Conservation (phyloP, 2,113 vertebrate species). For the Chascanopsetta lugubris region DNA sequence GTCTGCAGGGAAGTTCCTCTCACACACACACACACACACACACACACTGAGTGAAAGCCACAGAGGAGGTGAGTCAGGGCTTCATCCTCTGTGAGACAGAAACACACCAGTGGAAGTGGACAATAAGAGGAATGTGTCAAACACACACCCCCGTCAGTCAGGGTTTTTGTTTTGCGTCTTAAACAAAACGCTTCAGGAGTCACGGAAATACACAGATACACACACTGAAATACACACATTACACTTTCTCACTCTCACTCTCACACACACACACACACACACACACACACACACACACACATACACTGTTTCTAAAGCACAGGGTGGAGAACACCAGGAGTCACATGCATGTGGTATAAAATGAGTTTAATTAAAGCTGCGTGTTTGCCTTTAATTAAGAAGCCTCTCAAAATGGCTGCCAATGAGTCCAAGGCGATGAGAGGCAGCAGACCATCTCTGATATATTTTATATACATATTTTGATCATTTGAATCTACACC, state of each 20-base stretch:
- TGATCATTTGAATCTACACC: no score
- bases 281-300: no score
- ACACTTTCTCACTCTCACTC: conserved; percentile 8
- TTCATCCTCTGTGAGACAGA: conserved; percentile 34
- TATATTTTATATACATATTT: no score
- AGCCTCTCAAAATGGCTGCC: background rate
- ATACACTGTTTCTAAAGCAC: no score
- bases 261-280: conserved; percentile 17
- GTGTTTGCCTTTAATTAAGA: conserved; percentile 9
- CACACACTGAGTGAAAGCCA: conserved; percentile 51
- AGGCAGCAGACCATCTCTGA: background rate
- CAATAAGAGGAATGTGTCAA: conserved; percentile 34
- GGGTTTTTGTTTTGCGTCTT: conserved; percentile 36
- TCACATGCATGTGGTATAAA: conserved; percentile 4
- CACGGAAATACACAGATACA: conserved; percentile 8
- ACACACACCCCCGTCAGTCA: conserved; percentile 32
- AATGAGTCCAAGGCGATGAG: background rate
- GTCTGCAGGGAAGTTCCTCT: conserved; percentile 46
- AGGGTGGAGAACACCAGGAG: background rate
- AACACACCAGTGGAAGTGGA: conserved; percentile 17
- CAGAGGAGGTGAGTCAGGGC: conserved; percentile 28
- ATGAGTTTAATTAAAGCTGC: conserved; percentile 16
- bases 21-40: no score
- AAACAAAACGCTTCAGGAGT: conserved; percentile 25
- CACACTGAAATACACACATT: no score